phyloP scores from a whole-genome alignment of 2,888 invertebrate species.

The Corbicula japonica region DNA sequence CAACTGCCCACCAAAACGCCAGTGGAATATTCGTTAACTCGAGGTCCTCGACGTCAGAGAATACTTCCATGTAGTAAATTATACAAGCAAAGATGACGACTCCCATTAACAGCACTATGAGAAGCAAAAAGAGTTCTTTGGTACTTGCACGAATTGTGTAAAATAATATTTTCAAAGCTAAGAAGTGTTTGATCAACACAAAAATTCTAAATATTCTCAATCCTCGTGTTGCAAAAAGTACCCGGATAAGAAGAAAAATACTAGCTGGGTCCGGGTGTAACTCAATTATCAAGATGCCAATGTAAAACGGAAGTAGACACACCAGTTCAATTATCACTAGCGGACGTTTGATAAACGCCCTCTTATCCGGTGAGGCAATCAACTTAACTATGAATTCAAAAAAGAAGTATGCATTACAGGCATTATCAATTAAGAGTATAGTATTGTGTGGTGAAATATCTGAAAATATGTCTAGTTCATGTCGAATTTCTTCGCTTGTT shows the following conservation, averaged over 20 bases:
- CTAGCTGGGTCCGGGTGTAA: constrained; percentile 67
- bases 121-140: constrained; percentile 71
- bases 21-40: constrained; percentile 88
- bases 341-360: constrained; percentile 68
- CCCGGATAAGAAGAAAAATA: constrained; percentile 68
- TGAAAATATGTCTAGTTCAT: constrained; percentile 73
- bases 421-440: constrained; percentile 72
- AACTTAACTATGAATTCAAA: constrained; percentile 72
- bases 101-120: constrained; percentile 72
- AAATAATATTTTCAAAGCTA: constrained; percentile 76
- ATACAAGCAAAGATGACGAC: constrained; percentile 76
- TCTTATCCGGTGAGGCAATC: constrained; percentile 68
- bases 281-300: constrained; percentile 70
- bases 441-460: constrained; percentile 68
- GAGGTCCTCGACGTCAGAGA: constrained; percentile 56
- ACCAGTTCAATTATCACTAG: constrained; percentile 69
- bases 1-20: constrained; percentile 95
- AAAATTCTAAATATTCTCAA: constrained; percentile 75
- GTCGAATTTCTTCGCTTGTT: constrained; percentile 68
- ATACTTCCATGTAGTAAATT: constrained; percentile 76
- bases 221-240: constrained; percentile 71
- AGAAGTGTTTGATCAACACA: constrained; percentile 74
- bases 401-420: constrained; percentile 74
- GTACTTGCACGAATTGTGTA: constrained; percentile 75
- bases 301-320: constrained; percentile 73